These are phyloP conservation scores for Micromesistius poutassou DNA, from an alignment of 2,797 vertebrate genomes.

Conservation along the genomic window DNA sequence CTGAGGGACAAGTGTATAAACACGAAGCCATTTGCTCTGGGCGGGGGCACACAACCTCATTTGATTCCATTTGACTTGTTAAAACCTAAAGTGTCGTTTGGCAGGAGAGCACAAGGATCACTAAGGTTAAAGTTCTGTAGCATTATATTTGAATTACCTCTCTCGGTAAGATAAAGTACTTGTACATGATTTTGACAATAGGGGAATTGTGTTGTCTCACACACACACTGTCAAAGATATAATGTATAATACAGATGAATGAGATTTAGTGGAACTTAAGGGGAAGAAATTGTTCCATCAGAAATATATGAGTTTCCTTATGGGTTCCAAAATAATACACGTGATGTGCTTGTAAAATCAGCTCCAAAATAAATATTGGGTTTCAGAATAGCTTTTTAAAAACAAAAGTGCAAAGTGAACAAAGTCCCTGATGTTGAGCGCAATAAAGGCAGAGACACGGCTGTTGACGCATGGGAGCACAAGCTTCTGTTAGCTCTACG, in stretches of 20 bases:
- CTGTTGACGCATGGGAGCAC: constrained; percentile 31
- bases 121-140: constrained; percentile 18
- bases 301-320: not conserved
- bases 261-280: not conserved
- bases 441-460: constrained; percentile 44
- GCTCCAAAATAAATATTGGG: constrained; percentile 6
- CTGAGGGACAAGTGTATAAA: constrained; percentile 80
- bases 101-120: constrained; percentile 15
- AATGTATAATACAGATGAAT: constrained; percentile 1
- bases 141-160: constrained; percentile 5
- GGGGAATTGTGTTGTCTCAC: not conserved
- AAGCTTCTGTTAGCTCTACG: constrained; percentile 38
- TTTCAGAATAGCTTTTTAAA: not conserved
- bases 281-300: not conserved
- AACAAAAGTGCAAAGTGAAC: not conserved
- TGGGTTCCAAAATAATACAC: not conserved
- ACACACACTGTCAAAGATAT: not conserved
- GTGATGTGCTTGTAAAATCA: not conserved
- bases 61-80: constrained; percentile 58
- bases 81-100: constrained; percentile 46
- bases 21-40: constrained; percentile 65
- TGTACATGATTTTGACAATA: constrained; percentile 4
- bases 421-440: constrained; percentile 11
- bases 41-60: constrained; percentile 60
- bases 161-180: not conserved